Conservation (phyloP, 2,797 vertebrate species). For the Enteromius trimaculatus region DNA sequence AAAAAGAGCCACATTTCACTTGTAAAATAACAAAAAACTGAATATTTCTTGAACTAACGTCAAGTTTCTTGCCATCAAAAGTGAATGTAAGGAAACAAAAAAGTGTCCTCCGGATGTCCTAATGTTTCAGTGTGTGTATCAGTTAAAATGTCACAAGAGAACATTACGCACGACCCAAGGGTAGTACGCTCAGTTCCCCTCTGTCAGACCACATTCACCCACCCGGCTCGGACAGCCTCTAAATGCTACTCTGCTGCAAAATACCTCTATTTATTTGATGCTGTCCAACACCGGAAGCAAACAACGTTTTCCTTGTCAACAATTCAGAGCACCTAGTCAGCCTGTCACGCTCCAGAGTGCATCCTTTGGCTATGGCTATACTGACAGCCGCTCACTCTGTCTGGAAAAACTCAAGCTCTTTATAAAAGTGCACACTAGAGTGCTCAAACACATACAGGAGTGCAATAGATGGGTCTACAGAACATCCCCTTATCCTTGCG, state of each 20-base stretch:
- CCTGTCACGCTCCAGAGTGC: constrained; percentile 57
- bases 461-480: constrained; percentile 9
- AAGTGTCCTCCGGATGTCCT: constrained; percentile 2
- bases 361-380: constrained; percentile 62
- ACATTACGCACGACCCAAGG: constrained; percentile 37
- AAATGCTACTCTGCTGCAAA: constrained; percentile 22
- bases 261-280: constrained; percentile 46
- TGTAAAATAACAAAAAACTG: not conserved
- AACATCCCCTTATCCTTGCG: not conserved
- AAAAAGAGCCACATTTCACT: not conserved
- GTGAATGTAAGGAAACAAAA: not conserved
- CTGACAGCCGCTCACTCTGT: constrained; percentile 35
- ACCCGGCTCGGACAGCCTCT: constrained; percentile 17
- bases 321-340: constrained; percentile 57
- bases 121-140: not conserved
- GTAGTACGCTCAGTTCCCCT: not conserved
- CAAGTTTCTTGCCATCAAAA: constrained; percentile 1
- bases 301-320: constrained; percentile 61
- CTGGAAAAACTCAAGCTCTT: constrained; percentile 36
- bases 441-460: constrained; percentile 7
- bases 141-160: constrained; percentile 36
- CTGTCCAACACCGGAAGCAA: constrained; percentile 56
- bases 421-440: constrained; percentile 33
- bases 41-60: not conserved
- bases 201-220: constrained; percentile 44